Evolutionary conservation across 2,888 invertebrate species (phyloP).

Genomic region (Hemicrepidius hirtus): DNA sequence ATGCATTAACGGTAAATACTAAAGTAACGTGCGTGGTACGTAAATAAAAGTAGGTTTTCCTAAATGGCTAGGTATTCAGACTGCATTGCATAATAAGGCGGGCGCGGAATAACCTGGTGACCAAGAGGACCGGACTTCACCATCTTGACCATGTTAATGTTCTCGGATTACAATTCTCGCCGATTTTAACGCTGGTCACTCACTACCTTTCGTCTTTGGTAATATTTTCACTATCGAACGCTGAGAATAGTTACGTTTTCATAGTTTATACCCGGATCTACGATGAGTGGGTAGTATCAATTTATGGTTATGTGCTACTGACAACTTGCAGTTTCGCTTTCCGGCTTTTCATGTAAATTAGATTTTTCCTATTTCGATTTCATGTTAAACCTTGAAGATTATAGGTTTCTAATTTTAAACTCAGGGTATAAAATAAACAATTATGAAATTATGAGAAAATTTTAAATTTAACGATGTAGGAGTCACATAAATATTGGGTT

Average conservation of each 20-base stretch:
- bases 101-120: constrained; percentile 14
- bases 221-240: constrained; percentile 1
- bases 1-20: constrained; percentile 1
- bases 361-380: constrained; percentile 14
- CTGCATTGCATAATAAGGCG: constrained; percentile 12
- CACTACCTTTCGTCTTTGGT: constrained; percentile 17
- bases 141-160: constrained; percentile 30
- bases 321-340: constrained; percentile 4
- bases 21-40: constrained; percentile 3
- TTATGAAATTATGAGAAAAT: too few relatives aligned
- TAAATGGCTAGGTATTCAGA: constrained; percentile 2
- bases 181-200: constrained; percentile 15
- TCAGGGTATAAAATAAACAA: too few relatives aligned
- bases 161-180: constrained; percentile 36
- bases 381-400: not conserved
- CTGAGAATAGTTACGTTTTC: not conserved
- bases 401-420: not conserved
- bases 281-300: constrained; percentile 5
- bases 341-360: not conserved
- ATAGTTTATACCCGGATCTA: constrained; percentile 13
- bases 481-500: too few relatives aligned
- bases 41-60: constrained; percentile 19
- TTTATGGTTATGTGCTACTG: not conserved
- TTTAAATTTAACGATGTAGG: too few relatives aligned
- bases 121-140: constrained; percentile 31